Evolutionary conservation across 2,797 vertebrate species (phyloP), one percentile per base, ranked within the genome.

Genomic region (Pangasius djambal): DNA sequence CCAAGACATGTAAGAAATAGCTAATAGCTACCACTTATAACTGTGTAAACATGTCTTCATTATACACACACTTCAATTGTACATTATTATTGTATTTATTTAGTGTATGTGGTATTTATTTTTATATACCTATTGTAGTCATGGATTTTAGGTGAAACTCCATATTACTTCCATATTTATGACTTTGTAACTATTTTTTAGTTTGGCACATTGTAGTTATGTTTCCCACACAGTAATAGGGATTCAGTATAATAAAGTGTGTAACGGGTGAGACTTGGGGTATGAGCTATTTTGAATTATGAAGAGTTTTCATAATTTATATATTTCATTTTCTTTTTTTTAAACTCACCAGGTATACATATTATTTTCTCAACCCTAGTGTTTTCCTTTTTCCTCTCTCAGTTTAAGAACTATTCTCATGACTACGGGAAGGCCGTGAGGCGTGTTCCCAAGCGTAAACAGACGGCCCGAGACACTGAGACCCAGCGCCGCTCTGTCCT

Each of bases 321-420:
- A 12, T 34, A 31, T 31, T 52, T 16, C 10, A 16, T 31, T 78
- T 77, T 50, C 28, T 31, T 78, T 55, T 20, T 6, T 79, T 78
- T 2, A 1, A 22, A 22, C 0, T 74, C 50, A 31, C 13, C 0
- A 52, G 31, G 50, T 79, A 40, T 40, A 40, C 40, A 6, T 44
- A 34, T 37, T 37, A 18, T 83, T 63, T 83, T 83, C 20, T n/a
- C 1, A 61, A 61, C 28, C 67, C 28, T 31, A 52, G 1, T 77
- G 13, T 52, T 55, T 52, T 78, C 25, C 18, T 25, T 40, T 55
- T 25, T 20, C 34, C 4, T 67, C 20, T 61, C 40, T 59, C 89
- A 99, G 98, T 97, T 98, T 91, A 98, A 96, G 92, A 96, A 96
- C 93, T 98, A 98, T 89, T 97, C 94, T 91, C 98, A 98, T 0